Conservation (phyloP, 2,888 invertebrate genomes). For the Thumatha senex region DNA sequence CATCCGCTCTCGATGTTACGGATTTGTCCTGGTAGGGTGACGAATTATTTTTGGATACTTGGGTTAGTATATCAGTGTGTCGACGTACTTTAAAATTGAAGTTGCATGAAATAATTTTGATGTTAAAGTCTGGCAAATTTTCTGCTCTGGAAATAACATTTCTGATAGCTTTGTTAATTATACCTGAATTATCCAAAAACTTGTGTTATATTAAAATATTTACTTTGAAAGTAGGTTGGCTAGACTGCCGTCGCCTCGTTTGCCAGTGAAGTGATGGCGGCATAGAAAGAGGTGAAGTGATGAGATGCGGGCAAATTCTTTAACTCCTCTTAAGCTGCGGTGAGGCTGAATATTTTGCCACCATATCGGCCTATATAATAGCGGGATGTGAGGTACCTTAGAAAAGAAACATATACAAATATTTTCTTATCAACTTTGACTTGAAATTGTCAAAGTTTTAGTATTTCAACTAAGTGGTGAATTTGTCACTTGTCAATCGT, state of each 20-base stretch:
- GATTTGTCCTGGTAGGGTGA: conserved; percentile 20
- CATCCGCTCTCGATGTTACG: conserved; percentile 20
- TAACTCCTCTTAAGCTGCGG: too few relatives aligned
- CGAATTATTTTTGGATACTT: conserved; percentile 16
- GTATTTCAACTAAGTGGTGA: conserved; percentile 23
- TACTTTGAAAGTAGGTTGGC: too few relatives aligned
- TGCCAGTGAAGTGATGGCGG: too few relatives aligned
- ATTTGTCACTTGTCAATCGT: conserved; percentile 29
- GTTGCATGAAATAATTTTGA: conserved; percentile 1
- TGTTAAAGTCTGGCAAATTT: not conserved
- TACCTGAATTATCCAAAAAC: too few relatives aligned
- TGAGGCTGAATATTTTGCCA: too few relatives aligned
- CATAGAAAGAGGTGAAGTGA: too few relatives aligned
- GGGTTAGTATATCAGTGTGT: conserved; percentile 9
- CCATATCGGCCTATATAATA: too few relatives aligned
- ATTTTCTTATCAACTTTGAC: conserved; percentile 25
- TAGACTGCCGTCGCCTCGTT: too few relatives aligned
- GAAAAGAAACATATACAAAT: conserved; percentile 37
- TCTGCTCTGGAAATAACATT: not conserved
- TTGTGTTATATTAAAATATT: too few relatives aligned
- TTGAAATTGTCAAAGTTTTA: conserved; percentile 32
- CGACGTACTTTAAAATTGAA: conserved; percentile 2
- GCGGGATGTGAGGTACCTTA: not conserved
- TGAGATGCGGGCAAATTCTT: too few relatives aligned
- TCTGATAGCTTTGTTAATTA: not conserved